A percentile compares a stretch with the other conserved stretches of the same genome.
phyloP scores from a whole-genome alignment of 2,113 vertebrate genomes.

The Ursus arctos region DNA sequence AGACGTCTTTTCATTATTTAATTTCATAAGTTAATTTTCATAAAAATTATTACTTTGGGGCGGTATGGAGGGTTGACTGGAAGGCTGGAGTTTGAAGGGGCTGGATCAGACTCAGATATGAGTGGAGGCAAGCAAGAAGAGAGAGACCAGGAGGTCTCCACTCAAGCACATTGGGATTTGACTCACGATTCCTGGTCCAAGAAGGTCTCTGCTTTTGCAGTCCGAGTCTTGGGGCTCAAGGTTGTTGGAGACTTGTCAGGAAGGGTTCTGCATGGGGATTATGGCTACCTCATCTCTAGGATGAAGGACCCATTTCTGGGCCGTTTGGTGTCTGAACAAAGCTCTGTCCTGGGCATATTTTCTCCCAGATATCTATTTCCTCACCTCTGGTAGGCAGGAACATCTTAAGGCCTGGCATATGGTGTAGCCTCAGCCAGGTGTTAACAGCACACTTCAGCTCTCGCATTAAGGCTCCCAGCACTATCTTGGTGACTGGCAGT shows the following conservation, averaged over 20 bases:
- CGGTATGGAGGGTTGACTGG: not conserved
- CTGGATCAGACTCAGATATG: not conserved
- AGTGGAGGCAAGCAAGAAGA: not conserved
- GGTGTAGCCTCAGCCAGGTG: not conserved
- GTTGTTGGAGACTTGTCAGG: not conserved
- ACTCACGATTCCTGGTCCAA: not conserved
- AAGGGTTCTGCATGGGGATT: not conserved
- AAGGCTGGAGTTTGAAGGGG: not conserved
- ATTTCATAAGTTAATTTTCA: not conserved
- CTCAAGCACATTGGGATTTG: no score
- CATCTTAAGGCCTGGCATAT: not conserved
- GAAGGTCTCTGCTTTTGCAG: not conserved
- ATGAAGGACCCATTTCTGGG: not conserved
- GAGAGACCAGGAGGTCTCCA: not conserved
- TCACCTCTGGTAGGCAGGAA: not conserved
- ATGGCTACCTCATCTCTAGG: not conserved
- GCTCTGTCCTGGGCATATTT: not conserved
- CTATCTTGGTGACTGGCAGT: not conserved
- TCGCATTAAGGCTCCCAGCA: not conserved
- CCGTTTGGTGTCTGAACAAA: not conserved
- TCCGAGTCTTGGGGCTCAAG: not conserved
- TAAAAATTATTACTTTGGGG: not conserved
- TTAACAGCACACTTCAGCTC: not conserved
- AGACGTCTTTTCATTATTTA: constrained; percentile 2
- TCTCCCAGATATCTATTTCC: not conserved